Evolutionary conservation across 23 tunicate species (phyloP), one percentile per base, ranked within the genome.

Genomic region (Ciona savignyi): DNA sequence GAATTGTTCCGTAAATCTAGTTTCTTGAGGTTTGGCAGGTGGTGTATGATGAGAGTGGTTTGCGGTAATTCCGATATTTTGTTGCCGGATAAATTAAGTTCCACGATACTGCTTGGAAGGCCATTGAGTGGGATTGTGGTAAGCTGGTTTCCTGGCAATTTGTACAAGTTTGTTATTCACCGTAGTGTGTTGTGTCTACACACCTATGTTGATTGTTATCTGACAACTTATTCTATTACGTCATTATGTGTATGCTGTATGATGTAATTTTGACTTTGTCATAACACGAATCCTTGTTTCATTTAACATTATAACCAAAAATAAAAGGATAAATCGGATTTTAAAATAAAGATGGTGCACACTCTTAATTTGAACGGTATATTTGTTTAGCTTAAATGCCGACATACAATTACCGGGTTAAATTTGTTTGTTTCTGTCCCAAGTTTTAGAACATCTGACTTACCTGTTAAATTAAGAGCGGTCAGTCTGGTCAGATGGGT

Each of bases 1-100:
- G 32, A 27, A 63, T 89, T 89, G 31, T 78, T 35, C 25, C 72
- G 74, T 32, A 89, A 48, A 70, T 89, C 85, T 29, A 89, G 72
- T n/a, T 23, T 49, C 63, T 89, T 65, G n/a, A 89, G 49, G 2
- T 73, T 35, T 67, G 83, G 83, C 9, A 83, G 73, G 30, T 56
- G 27, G 9, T 74, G 34, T 22, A 24, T 33, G 19, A 89, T 9
- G 21, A 67, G 73, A 25, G 35, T 67, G 32, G 0, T 24, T 1
- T 29, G 9, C 35, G 96, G 96, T 32, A 88, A 32, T 30, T 68
- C 23, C 1, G 61, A 27, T 1, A 89, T 79, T 34, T 69, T 63
- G 61, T 89, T 89, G 9, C 81, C 72, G 1, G 29, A 3, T 32
- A 89, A 70, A 22, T 60, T 63, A 19, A 89, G 33, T 4, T 23